Evolutionary conservation across 2,888 invertebrate genomes (phyloP).

Genomic region (Limnephilus lunatus): DNA sequence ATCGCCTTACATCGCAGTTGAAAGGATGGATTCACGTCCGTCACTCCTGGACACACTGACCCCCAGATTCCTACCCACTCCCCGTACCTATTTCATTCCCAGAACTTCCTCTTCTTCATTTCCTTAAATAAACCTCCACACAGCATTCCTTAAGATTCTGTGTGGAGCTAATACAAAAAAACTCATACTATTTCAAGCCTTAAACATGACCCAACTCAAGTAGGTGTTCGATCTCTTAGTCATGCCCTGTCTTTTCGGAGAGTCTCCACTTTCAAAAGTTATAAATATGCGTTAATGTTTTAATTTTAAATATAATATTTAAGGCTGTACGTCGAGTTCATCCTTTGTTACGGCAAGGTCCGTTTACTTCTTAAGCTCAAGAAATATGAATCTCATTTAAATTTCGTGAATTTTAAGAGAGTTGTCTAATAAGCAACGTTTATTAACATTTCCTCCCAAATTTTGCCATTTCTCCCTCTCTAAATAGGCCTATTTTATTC

Average conservation of each 20-base stretch:
- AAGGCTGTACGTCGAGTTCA: not conserved
- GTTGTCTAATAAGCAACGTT: not conserved
- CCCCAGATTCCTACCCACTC: too few species aligned
- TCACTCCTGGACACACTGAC: too few species aligned
- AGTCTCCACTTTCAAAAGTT: not conserved
- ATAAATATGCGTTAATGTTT: not conserved
- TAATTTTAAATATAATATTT: not conserved
- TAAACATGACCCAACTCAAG: not conserved
- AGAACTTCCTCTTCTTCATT: too few species aligned
- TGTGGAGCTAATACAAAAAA: too few species aligned
- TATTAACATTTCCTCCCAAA: not conserved
- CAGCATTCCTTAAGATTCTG: too few species aligned
- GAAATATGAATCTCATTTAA: not conserved
- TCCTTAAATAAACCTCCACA: too few species aligned
- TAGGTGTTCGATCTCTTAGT: not conserved
- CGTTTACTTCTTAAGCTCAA: not conserved
- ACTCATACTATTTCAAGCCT: too few species aligned
- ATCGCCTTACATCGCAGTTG: too few species aligned
- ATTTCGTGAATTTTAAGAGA: not conserved
- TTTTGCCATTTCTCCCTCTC: not conserved
- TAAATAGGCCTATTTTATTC: not conserved
- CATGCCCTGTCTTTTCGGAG: not conserved
- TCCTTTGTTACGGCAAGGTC: not conserved
- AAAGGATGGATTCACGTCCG: too few species aligned
- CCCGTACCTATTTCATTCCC: too few species aligned